phyloP scores from a whole-genome alignment of 2,888 invertebrate species.

The Hypsopygia costalis region DNA sequence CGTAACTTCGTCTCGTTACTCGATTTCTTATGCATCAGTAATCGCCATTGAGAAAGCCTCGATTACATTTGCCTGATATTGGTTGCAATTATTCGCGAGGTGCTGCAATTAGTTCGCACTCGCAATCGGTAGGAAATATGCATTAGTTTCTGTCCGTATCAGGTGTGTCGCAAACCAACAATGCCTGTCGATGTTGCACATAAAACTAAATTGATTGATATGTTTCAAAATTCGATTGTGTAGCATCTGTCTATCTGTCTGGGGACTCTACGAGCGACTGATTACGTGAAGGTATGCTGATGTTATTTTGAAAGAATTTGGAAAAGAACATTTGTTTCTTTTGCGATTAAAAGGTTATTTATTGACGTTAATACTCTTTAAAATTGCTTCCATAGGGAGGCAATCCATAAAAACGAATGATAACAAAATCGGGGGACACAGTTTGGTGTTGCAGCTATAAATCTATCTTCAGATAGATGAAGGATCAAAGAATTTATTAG shows the following conservation, averaged over 20 bases:
- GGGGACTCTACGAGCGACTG: too few relatives aligned
- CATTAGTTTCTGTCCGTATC: background rate
- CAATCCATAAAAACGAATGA: too few relatives aligned
- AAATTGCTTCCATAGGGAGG: too few relatives aligned
- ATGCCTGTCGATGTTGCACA: background rate
- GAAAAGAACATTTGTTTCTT: too few relatives aligned
- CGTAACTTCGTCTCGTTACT: background rate
- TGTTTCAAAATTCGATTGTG: background rate
- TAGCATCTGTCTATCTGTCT: background rate
- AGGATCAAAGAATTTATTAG: too few relatives aligned
- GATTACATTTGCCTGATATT: background rate
- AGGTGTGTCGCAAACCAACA: background rate
- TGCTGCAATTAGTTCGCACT: background rate
- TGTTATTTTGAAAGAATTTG: too few relatives aligned
- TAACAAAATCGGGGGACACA: too few relatives aligned
- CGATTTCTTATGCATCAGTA: conserved; percentile 24
- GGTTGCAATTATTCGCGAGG: background rate
- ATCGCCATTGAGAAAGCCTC: conserved; percentile 15
- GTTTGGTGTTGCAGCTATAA: too few relatives aligned
- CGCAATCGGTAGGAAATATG: conserved; percentile 2
- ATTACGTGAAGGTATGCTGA: too few relatives aligned
- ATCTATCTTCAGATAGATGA: too few relatives aligned
- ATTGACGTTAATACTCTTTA: too few relatives aligned
- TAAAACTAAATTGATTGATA: background rate
- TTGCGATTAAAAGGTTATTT: too few relatives aligned